A percentile compares a stretch with the other conserved stretches of the same genome.
Conservation (phyloP, 2,797 vertebrate species). For the Lithobates pipiens region DNA sequence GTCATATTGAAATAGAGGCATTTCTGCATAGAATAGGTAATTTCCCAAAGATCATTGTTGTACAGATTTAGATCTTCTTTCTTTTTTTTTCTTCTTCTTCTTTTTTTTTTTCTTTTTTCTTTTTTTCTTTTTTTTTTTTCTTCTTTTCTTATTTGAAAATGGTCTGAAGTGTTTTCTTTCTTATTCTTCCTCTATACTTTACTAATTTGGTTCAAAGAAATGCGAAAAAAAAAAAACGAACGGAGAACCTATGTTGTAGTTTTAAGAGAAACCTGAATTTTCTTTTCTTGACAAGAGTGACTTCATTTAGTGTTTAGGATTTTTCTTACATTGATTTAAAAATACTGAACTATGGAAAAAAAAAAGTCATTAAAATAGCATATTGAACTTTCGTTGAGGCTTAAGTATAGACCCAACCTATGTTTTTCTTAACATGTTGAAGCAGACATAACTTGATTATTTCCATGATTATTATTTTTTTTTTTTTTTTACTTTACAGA, state of each 20-base stretch:
- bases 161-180: constrained; percentile 78
- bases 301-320: constrained; percentile 79
- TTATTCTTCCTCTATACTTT: constrained; percentile 85
- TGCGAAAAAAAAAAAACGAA: constrained; percentile 66
- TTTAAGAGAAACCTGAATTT: constrained; percentile 80
- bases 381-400: constrained; percentile 75
- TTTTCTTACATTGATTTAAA: constrained; percentile 82
- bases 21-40: constrained; percentile 85
- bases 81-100: constrained; percentile 39
- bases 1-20: constrained; percentile 93
- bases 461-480: constrained; percentile 74
- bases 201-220: constrained; percentile 78
- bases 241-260: constrained; percentile 84
- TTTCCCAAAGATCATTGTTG: constrained; percentile 82
- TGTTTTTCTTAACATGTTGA: constrained; percentile 81
- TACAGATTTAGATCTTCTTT: constrained; percentile 82
- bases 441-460: constrained; percentile 75
- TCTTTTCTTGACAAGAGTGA: constrained; percentile 79
- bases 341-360: constrained; percentile 74
- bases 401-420: constrained; percentile 75
- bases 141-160: constrained; percentile 80
- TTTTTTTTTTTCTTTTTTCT: constrained; percentile 65
- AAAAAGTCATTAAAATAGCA: constrained; percentile 70
- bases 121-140: constrained; percentile 58
- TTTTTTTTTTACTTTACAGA: constrained; percentile 74